Percentiles rank a stretch among this genome's conserved stretches.
phyloP scores from a whole-genome alignment of 2,797 vertebrate species.

The Crenuchus spilurus region DNA sequence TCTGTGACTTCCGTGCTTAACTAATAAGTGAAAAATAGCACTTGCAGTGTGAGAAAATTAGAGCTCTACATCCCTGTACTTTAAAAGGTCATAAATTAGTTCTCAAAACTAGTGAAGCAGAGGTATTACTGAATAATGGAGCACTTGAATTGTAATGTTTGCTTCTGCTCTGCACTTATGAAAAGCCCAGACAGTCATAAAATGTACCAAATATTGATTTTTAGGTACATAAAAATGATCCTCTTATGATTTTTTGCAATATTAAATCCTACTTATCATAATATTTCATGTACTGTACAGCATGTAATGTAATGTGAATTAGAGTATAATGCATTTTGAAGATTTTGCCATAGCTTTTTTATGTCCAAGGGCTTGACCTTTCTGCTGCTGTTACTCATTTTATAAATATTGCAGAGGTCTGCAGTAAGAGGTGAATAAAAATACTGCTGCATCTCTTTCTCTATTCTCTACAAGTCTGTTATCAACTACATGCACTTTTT shows the following conservation, averaged over 20 bases:
- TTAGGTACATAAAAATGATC: background rate
- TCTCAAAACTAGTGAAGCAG: background rate
- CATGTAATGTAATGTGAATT: background rate
- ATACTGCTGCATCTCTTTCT: slow-evolving; percentile 30
- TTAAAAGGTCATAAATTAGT: slow-evolving; percentile 1
- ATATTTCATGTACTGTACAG: background rate
- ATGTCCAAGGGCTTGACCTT: background rate
- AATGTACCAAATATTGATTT: background rate
- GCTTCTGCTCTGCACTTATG: background rate
- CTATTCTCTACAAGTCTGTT: slow-evolving; percentile 45
- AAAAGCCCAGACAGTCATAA: background rate
- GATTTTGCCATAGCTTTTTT: slow-evolving; percentile 16
- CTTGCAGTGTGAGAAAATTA: background rate
- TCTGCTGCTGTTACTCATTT: slow-evolving; percentile 22
- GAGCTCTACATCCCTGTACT: background rate
- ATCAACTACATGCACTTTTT: slow-evolving; percentile 58
- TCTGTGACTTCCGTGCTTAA: slow-evolving; percentile 30
- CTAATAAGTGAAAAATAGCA: slow-evolving; percentile 31
- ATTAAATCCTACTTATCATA: background rate
- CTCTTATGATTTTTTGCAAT: background rate
- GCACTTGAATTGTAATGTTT: background rate
- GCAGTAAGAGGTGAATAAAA: slow-evolving; percentile 26
- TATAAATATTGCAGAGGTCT: slow-evolving; percentile 36
- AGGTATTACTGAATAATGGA: background rate
- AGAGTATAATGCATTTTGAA: slow-evolving; percentile 2